Percentiles rank a stretch among this genome's conserved stretches.
phyloP scores from a whole-genome alignment of 2,888 invertebrate species.

The Pristionchus entomophagus region DNA sequence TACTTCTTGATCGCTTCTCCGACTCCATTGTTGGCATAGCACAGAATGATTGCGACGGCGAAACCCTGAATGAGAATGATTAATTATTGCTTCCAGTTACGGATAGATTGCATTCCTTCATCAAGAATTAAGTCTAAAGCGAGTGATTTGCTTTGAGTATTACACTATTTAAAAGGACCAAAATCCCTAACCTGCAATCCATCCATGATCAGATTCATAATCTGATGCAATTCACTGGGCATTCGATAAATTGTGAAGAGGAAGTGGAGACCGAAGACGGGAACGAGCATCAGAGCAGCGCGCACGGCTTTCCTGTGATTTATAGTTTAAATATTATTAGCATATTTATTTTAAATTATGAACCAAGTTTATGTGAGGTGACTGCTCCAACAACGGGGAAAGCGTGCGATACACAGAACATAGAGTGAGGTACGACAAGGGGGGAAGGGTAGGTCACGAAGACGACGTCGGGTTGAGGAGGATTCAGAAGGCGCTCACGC shows the following conservation, averaged over 20 bases:
- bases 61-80: slow-evolving; percentile 64
- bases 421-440: neutral
- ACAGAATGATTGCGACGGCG: slow-evolving; percentile 69
- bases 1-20: slow-evolving; percentile 50
- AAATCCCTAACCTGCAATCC: slow-evolving; percentile 77
- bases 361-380: too few species aligned
- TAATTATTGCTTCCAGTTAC: neutral
- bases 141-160: neutral
- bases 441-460: neutral
- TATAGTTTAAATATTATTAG: too few species aligned
- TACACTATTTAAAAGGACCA: neutral
- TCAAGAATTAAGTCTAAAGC: neutral
- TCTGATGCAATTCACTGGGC: slow-evolving; percentile 75
- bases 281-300: slow-evolving; percentile 78
- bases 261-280: slow-evolving; percentile 79
- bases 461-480: neutral
- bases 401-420: neutral
- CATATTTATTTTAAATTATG: too few species aligned
- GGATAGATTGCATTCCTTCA: neutral
- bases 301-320: slow-evolving; percentile 78
- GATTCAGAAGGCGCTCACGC: slow-evolving; percentile 8
- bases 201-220: slow-evolving; percentile 77
- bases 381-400: neutral
- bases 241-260: slow-evolving; percentile 78
- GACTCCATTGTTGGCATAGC: slow-evolving; percentile 70